A percentile compares a stretch with the other conserved stretches of the same genome.
Conservation (phyloP, 2,113 vertebrate genomes). For the Elephas maximus region DNA sequence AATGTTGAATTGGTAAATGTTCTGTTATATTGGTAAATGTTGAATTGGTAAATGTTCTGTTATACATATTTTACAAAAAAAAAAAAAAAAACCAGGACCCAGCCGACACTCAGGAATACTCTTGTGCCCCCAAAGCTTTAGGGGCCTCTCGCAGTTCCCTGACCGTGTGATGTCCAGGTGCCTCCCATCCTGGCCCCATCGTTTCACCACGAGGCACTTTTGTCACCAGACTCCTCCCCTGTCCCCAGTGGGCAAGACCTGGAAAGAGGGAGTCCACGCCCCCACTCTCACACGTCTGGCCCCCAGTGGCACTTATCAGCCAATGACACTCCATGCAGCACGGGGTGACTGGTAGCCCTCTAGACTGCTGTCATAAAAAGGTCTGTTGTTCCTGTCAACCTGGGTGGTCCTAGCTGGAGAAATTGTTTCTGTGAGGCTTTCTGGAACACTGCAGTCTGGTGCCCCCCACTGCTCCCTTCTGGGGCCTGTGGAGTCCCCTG, state of each 20-base stretch:
- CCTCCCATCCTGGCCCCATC: not conserved
- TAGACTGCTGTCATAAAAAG: not conserved
- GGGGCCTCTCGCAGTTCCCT: not conserved
- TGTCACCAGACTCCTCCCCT: not conserved
- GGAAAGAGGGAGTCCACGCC: not conserved
- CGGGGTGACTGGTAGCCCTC: not conserved
- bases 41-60: too few relatives aligned
- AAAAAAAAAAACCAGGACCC: not conserved
- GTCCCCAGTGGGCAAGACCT: not conserved
- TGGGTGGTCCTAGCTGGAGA: not conserved
- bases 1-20: too few relatives aligned
- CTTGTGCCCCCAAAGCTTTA: too few relatives aligned
- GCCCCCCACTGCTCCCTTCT: not conserved
- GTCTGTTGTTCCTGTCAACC: accelerated
- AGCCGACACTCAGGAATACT: not conserved
- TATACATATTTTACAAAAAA: too few relatives aligned
- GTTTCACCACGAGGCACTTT: not conserved
- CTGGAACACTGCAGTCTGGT: not conserved
- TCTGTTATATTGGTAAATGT: too few relatives aligned
- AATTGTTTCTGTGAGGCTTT: not conserved
- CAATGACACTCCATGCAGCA: not conserved
- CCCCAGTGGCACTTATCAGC: not conserved
- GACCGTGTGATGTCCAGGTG: not conserved
- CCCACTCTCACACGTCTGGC: accelerated
- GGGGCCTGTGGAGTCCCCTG: not conserved